Base-by-base conservation (phyloP, 1,140 invertebrate species). In the Araneus ventricosus region DNA sequence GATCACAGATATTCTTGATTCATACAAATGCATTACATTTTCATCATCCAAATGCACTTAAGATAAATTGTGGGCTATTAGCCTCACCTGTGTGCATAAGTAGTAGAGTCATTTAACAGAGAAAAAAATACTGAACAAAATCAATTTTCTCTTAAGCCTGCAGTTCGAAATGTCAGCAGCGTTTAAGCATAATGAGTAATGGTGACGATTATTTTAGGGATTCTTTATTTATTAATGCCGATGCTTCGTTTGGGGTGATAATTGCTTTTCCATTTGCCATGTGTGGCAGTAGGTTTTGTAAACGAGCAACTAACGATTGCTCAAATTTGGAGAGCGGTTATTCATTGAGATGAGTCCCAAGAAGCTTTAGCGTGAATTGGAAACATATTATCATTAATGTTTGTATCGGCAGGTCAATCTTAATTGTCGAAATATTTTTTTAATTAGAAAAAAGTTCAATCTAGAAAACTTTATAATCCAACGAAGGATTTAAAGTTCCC, bases 101-200 rank as follows among this genome's bases (percentile, higher is more conserved):
- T 70, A 88, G 61, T 88, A 39, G 10, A 39, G n/a, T 45, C 70
- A 82, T 39, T 82, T 82, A 82, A 82, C n/a, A 27, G 39, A 3
- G 22, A 88, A 70, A 67, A 37, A 39, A 88, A 59, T 24, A 39
- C 27, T 20, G 30, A 75, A 75, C 34, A 75, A 75, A 75, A 34
- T 75, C 14, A 20, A 37, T 37, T 30, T 20, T 75, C 22, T n/a
- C n/a, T n/a, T 27, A 34, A 30, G 22, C 52, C 7, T 59, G 59
- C 61, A 45, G 84, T 67, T 63, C 34, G 52, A 88, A 88, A 88
- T 88, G 86, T 88, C 86, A 67, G 86, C 59, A 67, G 27, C 61
- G 52, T 63, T 57, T 67, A 67, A 27, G 59, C 27, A 6, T 30
- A 37, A 88, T 88, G 86, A 88, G 24, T 88, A 30, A 88, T 88